Evolutionary conservation across 2,113 vertebrate species (phyloP).

Genomic region (Odontophorus gujanensis): DNA sequence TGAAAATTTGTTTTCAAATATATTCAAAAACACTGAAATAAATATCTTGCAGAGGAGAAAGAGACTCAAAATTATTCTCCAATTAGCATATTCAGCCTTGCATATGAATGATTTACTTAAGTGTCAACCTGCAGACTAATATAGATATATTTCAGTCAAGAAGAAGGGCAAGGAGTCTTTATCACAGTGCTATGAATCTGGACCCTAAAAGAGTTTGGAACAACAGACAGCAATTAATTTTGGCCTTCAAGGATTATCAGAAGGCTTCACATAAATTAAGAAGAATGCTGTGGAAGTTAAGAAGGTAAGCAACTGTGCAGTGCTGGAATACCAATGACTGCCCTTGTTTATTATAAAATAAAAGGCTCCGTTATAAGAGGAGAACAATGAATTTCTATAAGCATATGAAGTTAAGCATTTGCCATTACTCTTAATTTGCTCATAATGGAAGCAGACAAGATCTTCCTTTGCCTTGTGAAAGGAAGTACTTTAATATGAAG

Average conservation of each 20-base stretch:
- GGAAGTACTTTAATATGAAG: conserved; percentile 7
- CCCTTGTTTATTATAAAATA: conserved; percentile 58
- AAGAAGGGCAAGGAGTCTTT: conserved; percentile 60
- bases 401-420: conserved; percentile 13
- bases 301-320: conserved; percentile 46
- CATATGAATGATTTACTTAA: conserved; percentile 70
- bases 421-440: conserved; percentile 64
- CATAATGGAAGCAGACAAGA: conserved; percentile 36
- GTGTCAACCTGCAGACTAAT: conserved; percentile 64
- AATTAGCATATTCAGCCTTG: conserved; percentile 67
- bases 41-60: conserved; percentile 35
- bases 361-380: conserved; percentile 16
- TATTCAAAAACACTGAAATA: conserved; percentile 47
- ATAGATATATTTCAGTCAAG: conserved; percentile 70
- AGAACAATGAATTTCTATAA: conserved; percentile 39
- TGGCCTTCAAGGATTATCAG: conserved; percentile 72
- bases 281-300: conserved; percentile 64
- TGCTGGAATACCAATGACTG: conserved; percentile 64
- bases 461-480: conserved; percentile 42
- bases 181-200: conserved; percentile 55
- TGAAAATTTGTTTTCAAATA: conserved; percentile 30
- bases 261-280: conserved; percentile 69
- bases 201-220: conserved; percentile 54
- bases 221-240: conserved; percentile 70
- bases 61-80: conserved; percentile 45